Percentiles rank a stretch among this genome's conserved stretches.
These are phyloP conservation scores for Xanthia icteritia DNA, from an alignment of 2,888 invertebrate genomes.

Conservation along the genomic window DNA sequence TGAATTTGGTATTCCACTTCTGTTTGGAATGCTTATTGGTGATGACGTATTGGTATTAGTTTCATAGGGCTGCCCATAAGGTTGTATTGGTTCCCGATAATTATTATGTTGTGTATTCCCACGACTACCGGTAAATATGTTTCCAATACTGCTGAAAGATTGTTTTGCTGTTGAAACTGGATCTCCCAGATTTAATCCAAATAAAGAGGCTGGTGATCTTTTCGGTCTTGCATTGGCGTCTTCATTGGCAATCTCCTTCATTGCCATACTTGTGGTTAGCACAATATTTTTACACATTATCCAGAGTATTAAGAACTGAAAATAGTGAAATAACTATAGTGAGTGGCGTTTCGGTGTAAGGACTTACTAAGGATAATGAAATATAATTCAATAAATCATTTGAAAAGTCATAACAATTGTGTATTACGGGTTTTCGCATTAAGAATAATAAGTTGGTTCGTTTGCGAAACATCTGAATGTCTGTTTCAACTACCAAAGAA, in stretches of 20 bases:
- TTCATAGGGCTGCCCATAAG: not conserved
- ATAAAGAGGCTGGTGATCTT: slow-evolving; percentile 58
- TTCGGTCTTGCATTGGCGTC: slow-evolving; percentile 20
- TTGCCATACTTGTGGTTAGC: slow-evolving; percentile 20
- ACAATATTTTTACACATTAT: slow-evolving; percentile 25
- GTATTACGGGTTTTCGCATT: not conserved
- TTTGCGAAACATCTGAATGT: not conserved
- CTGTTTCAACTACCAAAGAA: not conserved
- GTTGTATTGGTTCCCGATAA: slow-evolving; percentile 8
- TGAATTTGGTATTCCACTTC: slow-evolving; percentile 4
- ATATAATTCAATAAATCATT: not conserved
- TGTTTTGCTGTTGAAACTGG: slow-evolving; percentile 27
- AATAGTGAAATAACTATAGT: slow-evolving; percentile 13
- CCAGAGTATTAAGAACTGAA: slow-evolving; percentile 50
- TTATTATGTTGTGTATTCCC: not conserved
- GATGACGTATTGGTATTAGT: not conserved
- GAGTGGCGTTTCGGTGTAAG: not conserved
- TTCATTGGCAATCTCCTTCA: not conserved
- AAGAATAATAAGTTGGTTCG: not conserved
- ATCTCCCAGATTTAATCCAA: slow-evolving; percentile 47
- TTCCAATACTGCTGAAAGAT: slow-evolving; percentile 28
- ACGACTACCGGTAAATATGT: slow-evolving; percentile 40
- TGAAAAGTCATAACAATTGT: not conserved
- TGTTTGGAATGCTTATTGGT: slow-evolving; percentile 1
- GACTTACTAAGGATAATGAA: not conserved